Evolutionary conservation across 2,888 invertebrate genomes (phyloP), one percentile per base, ranked within the genome.

Genomic region (Microdon myrmicae): DNA sequence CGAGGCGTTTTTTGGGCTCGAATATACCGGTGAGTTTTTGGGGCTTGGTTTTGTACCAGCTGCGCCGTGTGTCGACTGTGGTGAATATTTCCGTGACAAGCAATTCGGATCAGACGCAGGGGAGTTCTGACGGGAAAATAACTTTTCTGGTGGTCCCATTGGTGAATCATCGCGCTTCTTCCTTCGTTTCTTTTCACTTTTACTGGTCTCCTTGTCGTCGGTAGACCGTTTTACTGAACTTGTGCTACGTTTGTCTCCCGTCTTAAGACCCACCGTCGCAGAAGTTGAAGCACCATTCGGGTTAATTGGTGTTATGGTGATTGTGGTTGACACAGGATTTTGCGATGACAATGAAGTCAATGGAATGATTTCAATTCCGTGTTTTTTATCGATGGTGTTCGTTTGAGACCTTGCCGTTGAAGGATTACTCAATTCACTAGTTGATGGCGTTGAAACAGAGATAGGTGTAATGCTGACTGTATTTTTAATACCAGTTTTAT

Each of bases 331-430:
- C 10, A 73, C 61, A 17, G 90, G 76, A 3, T 84, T 83, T 48
- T 68, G 70, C 26, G 51, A 31, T 26, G 47, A 38, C 2, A 72
- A 71, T 7, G 88, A 82, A 2, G 87, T 82, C 58, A 91, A 85
- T 0, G 94, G 92, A 71, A 94, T 91, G 37, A 94, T 91, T 79
- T 94, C 94, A 61, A 94, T 92, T 2, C 90, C 90, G 0, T 89
- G 87, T 17, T 90, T 81, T 49, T 88, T 82, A 69, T 90, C 89
- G 17, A 45, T 7, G 12, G 7, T 37, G 22, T 6, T 5, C 22
- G 22, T 6, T 6, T 5, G 31, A 88, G 77, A 53, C 86, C 84
- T 76, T 83, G 82, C 47, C 10, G 32, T n/a, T 1, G 59, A 39
- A 10, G 48, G 22, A 39, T 53, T 47, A 12, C 43, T 20, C 5